Conservation (phyloP, 1,140 invertebrate species). For the Babylonia areolata region DNA sequence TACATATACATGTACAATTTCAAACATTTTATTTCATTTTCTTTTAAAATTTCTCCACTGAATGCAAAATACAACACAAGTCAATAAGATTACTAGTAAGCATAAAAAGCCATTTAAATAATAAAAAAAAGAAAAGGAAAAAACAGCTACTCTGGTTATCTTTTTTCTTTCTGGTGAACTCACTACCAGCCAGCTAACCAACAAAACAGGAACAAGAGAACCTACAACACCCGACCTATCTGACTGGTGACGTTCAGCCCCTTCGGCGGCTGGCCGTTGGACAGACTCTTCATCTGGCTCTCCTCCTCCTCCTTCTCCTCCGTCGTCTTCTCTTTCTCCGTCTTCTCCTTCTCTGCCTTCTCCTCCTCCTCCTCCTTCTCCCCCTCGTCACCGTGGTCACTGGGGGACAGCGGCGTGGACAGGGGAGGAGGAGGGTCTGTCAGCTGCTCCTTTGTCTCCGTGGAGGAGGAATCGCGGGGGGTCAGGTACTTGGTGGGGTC, state of each 20-base stretch:
- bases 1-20: too few species aligned
- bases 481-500: slow-evolving; percentile 80
- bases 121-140: too few species aligned
- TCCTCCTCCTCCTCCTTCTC: background rate
- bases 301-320: background rate
- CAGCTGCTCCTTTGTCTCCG: background rate
- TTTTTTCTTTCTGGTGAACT: too few species aligned
- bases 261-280: slow-evolving; percentile 20
- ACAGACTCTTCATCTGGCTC: background rate
- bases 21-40: too few species aligned
- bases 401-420: background rate
- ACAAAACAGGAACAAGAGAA: too few species aligned
- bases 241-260: background rate
- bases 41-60: too few species aligned
- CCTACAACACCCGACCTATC: too few species aligned
- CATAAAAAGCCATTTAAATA: too few species aligned
- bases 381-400: background rate
- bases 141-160: too few species aligned
- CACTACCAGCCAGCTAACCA: too few species aligned
- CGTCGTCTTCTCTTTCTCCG: background rate
- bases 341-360: background rate
- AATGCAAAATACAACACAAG: too few species aligned
- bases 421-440: background rate
- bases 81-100: too few species aligned
- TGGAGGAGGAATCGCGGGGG: slow-evolving; percentile 27